Percentiles rank a stretch among this genome's conserved stretches.
phyloP scores from a whole-genome alignment of 2,797 vertebrate species.

The Dromococcyx pavoninus region DNA sequence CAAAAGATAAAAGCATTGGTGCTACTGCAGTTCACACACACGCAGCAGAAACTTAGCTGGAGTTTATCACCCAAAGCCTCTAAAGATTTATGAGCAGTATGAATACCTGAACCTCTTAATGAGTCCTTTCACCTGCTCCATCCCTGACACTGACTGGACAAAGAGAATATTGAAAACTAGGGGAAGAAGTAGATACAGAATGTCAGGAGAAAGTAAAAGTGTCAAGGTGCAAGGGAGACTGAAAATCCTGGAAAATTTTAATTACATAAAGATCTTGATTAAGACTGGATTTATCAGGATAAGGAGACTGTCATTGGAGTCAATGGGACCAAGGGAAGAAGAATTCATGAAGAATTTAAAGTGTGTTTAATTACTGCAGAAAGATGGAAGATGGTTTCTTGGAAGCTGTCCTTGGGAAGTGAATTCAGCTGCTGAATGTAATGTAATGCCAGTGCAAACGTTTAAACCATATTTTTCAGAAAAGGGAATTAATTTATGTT shows the following conservation, averaged over 20 bases:
- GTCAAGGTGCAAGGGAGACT: background rate
- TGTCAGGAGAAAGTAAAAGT: background rate
- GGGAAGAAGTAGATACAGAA: background rate
- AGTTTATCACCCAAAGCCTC: background rate
- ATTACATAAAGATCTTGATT: background rate
- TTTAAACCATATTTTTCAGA: background rate
- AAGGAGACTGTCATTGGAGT: background rate
- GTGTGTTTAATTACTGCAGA: background rate
- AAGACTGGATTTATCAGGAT: background rate
- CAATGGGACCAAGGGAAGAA: background rate
- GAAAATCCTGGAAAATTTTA: background rate
- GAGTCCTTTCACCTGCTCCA: background rate
- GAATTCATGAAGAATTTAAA: background rate
- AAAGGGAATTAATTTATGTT: background rate
- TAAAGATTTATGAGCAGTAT: background rate
- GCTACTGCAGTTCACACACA: background rate
- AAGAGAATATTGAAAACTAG: background rate
- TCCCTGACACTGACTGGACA: background rate
- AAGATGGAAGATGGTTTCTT: background rate
- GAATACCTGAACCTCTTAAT: background rate
- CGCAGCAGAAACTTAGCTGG: background rate
- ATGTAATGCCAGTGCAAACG: background rate
- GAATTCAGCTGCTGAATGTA: background rate
- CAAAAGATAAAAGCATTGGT: background rate
- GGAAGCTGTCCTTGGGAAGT: background rate